phyloP scores from a whole-genome alignment of 2,888 invertebrate species.

The Phyto melanocephala region DNA sequence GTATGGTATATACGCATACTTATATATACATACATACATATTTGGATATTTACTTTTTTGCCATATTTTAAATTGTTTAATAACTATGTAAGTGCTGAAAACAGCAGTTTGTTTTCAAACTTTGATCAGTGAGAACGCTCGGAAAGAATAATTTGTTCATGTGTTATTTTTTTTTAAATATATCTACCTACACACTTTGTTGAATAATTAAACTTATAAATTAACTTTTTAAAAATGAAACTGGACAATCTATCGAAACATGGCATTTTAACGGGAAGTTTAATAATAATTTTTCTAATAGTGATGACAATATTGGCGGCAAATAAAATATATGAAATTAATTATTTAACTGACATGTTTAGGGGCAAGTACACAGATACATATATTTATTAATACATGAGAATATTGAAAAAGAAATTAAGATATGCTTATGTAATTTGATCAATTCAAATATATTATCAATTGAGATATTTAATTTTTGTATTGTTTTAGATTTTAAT shows the following conservation, averaged over 20 bases:
- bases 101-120: slow-evolving; percentile 14
- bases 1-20: no score
- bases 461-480: no score
- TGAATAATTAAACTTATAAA: no score
- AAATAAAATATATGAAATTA: slow-evolving; percentile 33
- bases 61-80: background rate
- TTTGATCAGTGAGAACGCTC: slow-evolving; percentile 19
- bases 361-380: slow-evolving; percentile 12
- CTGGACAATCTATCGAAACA: slow-evolving; percentile 39
- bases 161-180: background rate
- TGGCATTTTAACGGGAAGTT: slow-evolving; percentile 32
- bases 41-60: background rate
- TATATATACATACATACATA: no score
- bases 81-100: background rate
- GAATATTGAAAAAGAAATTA: no score
- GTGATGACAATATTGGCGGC: background rate
- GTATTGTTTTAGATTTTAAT: slow-evolving; percentile 38
- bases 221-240: slow-evolving; percentile 12
- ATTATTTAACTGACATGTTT: background rate
- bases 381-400: no score
- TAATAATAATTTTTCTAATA: slow-evolving; percentile 20
- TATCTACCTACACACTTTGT: no score
- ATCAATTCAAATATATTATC: no score
- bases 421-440: background rate
- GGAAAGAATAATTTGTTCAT: background rate